A percentile compares a stretch with the other conserved stretches of the same genome.
These are phyloP conservation scores for Drosophila phalerata DNA, from an alignment of 2,888 invertebrate genomes.

Conservation along the genomic window DNA sequence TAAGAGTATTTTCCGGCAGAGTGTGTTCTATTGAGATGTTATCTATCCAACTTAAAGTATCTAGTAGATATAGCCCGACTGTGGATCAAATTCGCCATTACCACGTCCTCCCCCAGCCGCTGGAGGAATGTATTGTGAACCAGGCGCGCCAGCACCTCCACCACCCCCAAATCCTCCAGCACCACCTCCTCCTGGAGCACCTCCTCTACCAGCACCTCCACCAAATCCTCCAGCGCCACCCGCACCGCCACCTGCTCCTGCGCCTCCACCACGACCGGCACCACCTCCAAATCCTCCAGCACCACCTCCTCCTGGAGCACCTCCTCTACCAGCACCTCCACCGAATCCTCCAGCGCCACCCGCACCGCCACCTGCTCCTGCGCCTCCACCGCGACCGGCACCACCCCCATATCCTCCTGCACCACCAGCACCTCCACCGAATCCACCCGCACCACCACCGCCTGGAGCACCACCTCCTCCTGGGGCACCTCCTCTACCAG, in stretches of 20 bases:
- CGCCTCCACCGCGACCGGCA: conserved; percentile 31
- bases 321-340: conserved; percentile 34
- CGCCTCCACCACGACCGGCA: conserved; percentile 31
- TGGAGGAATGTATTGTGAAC: conserved; percentile 41
- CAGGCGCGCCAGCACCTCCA: conserved; percentile 61
- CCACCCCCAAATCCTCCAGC: conserved; percentile 42
- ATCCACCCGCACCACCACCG: background rate
- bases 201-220: conserved; percentile 36
- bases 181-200: conserved; percentile 39
- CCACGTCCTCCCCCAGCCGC: conserved; percentile 77
- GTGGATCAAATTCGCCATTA: conserved; percentile 85
- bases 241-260: conserved; percentile 37
- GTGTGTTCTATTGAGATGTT: conserved; percentile 55
- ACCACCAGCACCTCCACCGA: conserved; percentile 55
- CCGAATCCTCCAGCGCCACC: conserved; percentile 42
- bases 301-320: conserved; percentile 30
- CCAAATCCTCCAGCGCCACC: conserved; percentile 40
- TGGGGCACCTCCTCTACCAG: too few species aligned
- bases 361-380: conserved; percentile 55
- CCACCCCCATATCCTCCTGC: conserved; percentile 54
- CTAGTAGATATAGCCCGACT: conserved; percentile 86
- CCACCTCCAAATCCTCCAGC: conserved; percentile 44
- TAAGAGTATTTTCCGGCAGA: conserved; percentile 77
- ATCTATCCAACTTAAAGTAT: conserved; percentile 43
- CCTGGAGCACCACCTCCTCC: too few species aligned